A percentile compares a stretch with the other conserved stretches of the same genome.
Evolutionary conservation across 2,888 invertebrate genomes (phyloP).

Genomic region (Neuroscelio doddi): DNA sequence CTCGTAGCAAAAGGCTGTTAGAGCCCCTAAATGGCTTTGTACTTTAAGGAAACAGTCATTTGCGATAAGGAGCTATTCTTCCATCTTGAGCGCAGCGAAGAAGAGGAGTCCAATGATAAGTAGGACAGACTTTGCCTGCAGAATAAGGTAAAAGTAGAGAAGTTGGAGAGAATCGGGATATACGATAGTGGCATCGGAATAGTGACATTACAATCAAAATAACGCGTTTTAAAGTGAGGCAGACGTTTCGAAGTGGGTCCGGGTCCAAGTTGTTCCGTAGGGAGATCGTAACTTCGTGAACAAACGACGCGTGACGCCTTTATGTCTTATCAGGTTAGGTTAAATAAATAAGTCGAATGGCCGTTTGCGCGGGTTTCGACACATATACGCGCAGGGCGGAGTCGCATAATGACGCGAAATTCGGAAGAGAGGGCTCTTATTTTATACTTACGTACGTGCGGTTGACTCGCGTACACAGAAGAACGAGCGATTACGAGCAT

Average conservation of each 20-base stretch:
- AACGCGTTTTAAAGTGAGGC: slow-evolving; percentile 64
- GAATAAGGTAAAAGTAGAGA: slow-evolving; percentile 35
- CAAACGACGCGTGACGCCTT: slow-evolving; percentile 58
- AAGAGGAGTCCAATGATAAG: slow-evolving; percentile 35
- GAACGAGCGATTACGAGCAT: slow-evolving; percentile 46
- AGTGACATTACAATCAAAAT: slow-evolving; percentile 63
- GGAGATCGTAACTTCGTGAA: slow-evolving; percentile 52
- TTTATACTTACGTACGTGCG: slow-evolving; percentile 46
- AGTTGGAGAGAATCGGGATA: slow-evolving; percentile 45
- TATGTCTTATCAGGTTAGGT: slow-evolving; percentile 52
- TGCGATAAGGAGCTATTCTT: slow-evolving; percentile 67
- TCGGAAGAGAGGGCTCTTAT: slow-evolving; percentile 26
- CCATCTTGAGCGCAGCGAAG: slow-evolving; percentile 51
- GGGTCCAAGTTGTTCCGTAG: slow-evolving; percentile 45
- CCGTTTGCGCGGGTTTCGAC: slow-evolving; percentile 23
- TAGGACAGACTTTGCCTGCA: slow-evolving; percentile 38
- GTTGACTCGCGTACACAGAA: slow-evolving; percentile 41
- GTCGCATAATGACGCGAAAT: slow-evolving; percentile 16
- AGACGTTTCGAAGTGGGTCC: slow-evolving; percentile 53
- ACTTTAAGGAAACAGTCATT: slow-evolving; percentile 68
- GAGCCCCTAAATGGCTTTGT: slow-evolving; percentile 66
- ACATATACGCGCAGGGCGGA: slow-evolving; percentile 15
- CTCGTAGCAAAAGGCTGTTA: slow-evolving; percentile 59
- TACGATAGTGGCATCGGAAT: slow-evolving; percentile 55
- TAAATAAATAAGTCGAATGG: slow-evolving; percentile 56